A percentile compares a stretch with the other conserved stretches of the same genome.
phyloP scores from a whole-genome alignment of 92 coral and sea anemone genomes.

The Diadumene lineata region DNA sequence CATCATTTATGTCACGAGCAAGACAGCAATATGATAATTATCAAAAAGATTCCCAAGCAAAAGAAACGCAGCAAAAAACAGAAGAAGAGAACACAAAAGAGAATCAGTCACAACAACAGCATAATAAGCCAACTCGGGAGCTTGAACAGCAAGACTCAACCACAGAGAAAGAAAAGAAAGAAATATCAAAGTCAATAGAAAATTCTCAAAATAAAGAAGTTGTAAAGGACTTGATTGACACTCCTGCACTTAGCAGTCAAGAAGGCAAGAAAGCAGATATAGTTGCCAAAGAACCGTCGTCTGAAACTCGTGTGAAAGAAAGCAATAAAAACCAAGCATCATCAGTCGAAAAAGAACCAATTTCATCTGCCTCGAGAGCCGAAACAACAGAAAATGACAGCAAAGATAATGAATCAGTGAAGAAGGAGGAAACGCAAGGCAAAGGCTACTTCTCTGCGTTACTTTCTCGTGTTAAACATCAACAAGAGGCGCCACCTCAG shows the following conservation, averaged over 20 bases:
- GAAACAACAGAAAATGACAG: neutral
- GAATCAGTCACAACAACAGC: neutral
- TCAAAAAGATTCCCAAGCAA: neutral
- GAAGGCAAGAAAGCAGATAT: neutral
- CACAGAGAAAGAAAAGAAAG: neutral
- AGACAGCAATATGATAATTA: neutral
- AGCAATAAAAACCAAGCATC: neutral
- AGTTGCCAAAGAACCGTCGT: neutral
- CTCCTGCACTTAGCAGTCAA: neutral
- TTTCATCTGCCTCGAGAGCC: neutral
- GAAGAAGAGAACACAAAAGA: neutral
- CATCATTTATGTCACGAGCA: conserved; percentile 1
- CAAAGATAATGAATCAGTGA: neutral
- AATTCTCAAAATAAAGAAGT: neutral
- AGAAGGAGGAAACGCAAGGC: neutral
- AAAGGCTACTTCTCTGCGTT: conserved; percentile 14
- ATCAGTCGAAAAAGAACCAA: neutral
- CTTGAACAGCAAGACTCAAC: neutral
- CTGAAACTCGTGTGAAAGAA: neutral
- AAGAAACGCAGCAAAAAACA: neutral
- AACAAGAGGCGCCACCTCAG: neutral
- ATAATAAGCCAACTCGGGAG: neutral
- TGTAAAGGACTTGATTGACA: neutral
- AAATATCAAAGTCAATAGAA: neutral
- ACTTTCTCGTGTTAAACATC: conserved; percentile 5